Conservation (phyloP, 2,888 invertebrate species). For the Micropterix aruncella region DNA sequence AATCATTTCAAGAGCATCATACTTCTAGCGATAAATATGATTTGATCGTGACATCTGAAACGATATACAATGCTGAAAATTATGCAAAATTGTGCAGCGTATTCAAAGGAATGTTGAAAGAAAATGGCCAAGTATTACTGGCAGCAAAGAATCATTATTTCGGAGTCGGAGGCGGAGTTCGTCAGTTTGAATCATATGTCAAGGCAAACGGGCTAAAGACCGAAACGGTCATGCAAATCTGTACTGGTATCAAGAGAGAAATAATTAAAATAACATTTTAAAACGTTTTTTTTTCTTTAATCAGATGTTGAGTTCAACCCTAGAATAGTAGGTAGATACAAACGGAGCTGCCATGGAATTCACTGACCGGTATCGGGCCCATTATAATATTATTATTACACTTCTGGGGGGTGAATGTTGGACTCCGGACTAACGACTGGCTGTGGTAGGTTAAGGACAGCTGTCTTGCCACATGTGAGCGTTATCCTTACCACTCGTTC, state of each 20-base stretch:
- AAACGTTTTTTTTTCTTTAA: no score
- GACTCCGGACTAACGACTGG: no score
- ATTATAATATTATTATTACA: no score
- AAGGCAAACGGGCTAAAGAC: slow-evolving; percentile 38
- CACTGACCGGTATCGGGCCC: no score
- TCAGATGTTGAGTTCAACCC: no score
- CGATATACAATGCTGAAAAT: slow-evolving; percentile 75
- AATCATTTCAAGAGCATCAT: slow-evolving; percentile 34
- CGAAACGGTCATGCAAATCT: slow-evolving; percentile 48
- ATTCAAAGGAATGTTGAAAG: slow-evolving; percentile 46
- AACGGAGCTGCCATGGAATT: no score
- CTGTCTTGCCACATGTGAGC: no score
- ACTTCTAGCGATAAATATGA: slow-evolving; percentile 48
- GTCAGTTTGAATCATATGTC: slow-evolving; percentile 57
- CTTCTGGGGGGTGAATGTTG: no score
- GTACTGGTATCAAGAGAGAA: slow-evolving; percentile 47
- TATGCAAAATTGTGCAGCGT: slow-evolving; percentile 61
- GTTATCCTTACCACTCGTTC: no score
- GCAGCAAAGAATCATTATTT: slow-evolving; percentile 91
- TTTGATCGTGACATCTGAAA: slow-evolving; percentile 81
- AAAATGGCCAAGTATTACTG: slow-evolving; percentile 49
- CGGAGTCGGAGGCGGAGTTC: slow-evolving; percentile 82
- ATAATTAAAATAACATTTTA: slow-evolving; percentile 37
- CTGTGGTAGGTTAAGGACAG: no score
- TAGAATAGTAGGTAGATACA: no score